Evolutionary conservation across 1,140 invertebrate genomes (phyloP).

Genomic region (Hylaeus volcanicus): DNA sequence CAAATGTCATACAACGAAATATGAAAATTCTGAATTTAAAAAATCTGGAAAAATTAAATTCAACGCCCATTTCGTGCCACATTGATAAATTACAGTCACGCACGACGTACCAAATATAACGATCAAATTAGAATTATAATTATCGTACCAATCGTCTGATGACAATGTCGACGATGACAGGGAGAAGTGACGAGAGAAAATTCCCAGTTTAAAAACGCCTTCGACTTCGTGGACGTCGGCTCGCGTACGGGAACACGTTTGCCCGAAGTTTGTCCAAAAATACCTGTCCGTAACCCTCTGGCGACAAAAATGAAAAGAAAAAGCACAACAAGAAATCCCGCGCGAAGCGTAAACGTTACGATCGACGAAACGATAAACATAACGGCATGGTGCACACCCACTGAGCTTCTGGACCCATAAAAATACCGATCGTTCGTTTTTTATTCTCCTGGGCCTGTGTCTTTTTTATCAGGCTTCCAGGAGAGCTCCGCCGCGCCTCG

Average conservation of each 20-base stretch:
- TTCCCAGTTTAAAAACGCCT: background rate
- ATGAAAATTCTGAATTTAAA: too few species aligned
- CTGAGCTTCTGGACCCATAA: slow-evolving; percentile 22
- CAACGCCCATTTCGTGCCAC: too few species aligned
- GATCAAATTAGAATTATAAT: too few species aligned
- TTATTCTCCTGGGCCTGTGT: slow-evolving; percentile 16
- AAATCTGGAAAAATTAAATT: too few species aligned
- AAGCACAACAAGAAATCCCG: background rate
- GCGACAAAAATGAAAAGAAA: background rate
- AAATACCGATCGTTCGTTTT: slow-evolving; percentile 25
- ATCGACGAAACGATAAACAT: slow-evolving; percentile 26
- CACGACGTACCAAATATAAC: too few species aligned
- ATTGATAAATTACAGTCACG: too few species aligned
- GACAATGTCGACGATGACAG: background rate
- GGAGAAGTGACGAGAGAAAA: background rate
- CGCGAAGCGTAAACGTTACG: slow-evolving; percentile 19
- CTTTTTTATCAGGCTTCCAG: slow-evolving; percentile 22
- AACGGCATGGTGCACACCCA: slow-evolving; percentile 22
- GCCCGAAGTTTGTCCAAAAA: slow-evolving; percentile 14
- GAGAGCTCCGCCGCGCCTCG: slow-evolving; percentile 15
- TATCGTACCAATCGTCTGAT: background rate
- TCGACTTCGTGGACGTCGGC: background rate
- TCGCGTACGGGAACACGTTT: background rate
- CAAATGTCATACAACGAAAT: too few species aligned
- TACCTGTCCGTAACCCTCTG: background rate